Base-by-base conservation (phyloP, 2,113 vertebrate species). In the Oceanites oceanicus region DNA sequence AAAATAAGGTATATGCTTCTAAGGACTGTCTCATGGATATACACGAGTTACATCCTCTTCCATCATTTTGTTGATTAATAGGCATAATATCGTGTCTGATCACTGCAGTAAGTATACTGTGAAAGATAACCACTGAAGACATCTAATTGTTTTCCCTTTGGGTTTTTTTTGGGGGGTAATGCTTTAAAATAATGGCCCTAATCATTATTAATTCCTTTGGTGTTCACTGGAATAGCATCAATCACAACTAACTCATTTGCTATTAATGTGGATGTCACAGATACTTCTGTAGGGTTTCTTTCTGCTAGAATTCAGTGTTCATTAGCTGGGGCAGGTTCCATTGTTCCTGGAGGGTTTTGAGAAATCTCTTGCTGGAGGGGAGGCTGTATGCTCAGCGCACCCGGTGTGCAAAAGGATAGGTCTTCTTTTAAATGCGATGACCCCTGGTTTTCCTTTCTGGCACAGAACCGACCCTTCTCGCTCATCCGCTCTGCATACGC, bases 191-290 rank as follows among this genome's bases (percentile, higher is more conserved):
- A 97, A 97, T 96, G 96, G 88, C 85, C 92, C 66, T 98, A 98
- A 98, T 97, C 93, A 97, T 97, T 97, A 97, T 97, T 97, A 97
- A 97, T 97, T 97, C 96, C 95, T 98, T 97, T 97, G 94, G 96
- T 95, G 93, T 96, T 97, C 73, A 1, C 90, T 95, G 90, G 70
- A 98, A 96, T 94, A 94, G 86, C 96, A 98, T 97, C 96, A 96
- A 97, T 97, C 96, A 97, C 95, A 94, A 85, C 96, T 96, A 97
- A 97, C 96, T 96, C 95, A 85, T 96, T 96, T 96, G 95, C 94
- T 97, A 95, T 96, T 97, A 97, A 97, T 95, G 88, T 88, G 85
- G 90, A 95, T 97, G 96, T 96, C 96, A 97, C 81, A 81, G 86
- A 97, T 68, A 97, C 62, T 96, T 96, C 94, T 96, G 96, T 89